These are phyloP conservation scores for Agrilus cyanescens DNA, from an alignment of 2,888 invertebrate species.

Conservation along the genomic window DNA sequence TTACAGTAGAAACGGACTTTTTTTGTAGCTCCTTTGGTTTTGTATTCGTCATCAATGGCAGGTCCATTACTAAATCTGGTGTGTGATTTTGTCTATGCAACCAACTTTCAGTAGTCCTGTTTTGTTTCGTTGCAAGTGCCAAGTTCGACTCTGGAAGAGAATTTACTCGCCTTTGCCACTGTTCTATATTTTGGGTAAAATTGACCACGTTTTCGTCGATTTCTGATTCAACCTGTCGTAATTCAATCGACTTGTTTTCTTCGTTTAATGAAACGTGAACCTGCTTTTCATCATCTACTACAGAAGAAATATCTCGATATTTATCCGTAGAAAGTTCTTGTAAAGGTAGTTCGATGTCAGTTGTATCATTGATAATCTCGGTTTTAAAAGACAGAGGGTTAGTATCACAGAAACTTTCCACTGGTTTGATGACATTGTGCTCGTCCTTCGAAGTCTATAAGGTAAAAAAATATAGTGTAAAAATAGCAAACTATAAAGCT, in stretches of 20 bases:
- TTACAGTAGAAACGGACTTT: constrained; percentile 25
- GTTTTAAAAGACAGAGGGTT: too few species aligned
- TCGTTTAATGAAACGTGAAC: neutral
- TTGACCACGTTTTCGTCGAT: constrained; percentile 35
- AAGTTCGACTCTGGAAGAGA: constrained; percentile 37
- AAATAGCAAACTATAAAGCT: too few species aligned
- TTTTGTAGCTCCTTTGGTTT: constrained; percentile 32
- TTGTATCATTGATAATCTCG: neutral
- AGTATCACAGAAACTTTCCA: too few species aligned
- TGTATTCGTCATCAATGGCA: constrained; percentile 46
- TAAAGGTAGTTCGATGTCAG: neutral
- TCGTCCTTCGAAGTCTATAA: too few species aligned
- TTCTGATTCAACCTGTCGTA: constrained; percentile 18
- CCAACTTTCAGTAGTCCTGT: constrained; percentile 31
- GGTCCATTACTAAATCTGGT: constrained; percentile 74
- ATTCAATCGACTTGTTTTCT: constrained; percentile 10
- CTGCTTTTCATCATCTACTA: neutral
- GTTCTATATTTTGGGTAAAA: constrained; percentile 42
- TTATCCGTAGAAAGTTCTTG: neutral
- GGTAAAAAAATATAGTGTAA: too few species aligned
- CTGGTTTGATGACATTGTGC: too few species aligned
- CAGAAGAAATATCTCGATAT: neutral
- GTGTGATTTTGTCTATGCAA: constrained; percentile 44
- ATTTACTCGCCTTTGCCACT: constrained; percentile 50
- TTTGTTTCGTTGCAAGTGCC: constrained; percentile 27